Evolutionary conservation across 2,797 vertebrate genomes (phyloP).

Genomic region (Poecilia gillii): DNA sequence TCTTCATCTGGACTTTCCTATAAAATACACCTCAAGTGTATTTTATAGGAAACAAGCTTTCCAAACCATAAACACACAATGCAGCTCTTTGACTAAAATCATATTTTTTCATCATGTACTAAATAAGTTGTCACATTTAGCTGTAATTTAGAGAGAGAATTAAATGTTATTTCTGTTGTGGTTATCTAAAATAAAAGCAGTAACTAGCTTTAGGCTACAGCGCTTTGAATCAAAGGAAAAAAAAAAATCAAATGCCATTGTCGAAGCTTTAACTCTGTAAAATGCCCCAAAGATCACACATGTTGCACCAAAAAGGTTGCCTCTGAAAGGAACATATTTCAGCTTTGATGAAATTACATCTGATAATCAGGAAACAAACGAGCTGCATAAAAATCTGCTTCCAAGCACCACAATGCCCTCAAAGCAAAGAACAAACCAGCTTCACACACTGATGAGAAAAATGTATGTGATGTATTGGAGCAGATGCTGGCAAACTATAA

Average conservation of each 20-base stretch:
- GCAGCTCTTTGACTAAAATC: background rate
- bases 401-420: constrained; percentile 5
- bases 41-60: too few species aligned
- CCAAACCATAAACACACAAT: background rate
- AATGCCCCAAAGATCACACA: constrained; percentile 17
- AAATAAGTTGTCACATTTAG: background rate
- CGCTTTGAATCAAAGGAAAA: background rate
- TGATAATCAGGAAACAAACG: constrained; percentile 35
- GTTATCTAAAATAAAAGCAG: background rate
- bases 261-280: background rate
- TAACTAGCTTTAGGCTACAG: background rate
- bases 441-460: constrained; percentile 38
- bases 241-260: background rate
- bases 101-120: background rate
- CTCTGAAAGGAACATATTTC: constrained; percentile 14
- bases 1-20: background rate
- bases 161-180: background rate
- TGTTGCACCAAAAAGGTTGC: background rate
- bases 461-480: constrained; percentile 17
- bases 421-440: constrained; percentile 18
- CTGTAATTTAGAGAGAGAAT: too few species aligned
- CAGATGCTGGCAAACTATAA: constrained; percentile 46
- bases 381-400: constrained; percentile 23
- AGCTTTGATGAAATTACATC: constrained; percentile 35
- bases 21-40: too few species aligned